Percentiles rank a stretch among this genome's conserved stretches.
These are phyloP conservation scores for Ceratina calcarata DNA, from an alignment of 1,140 invertebrate species.

Conservation along the genomic window DNA sequence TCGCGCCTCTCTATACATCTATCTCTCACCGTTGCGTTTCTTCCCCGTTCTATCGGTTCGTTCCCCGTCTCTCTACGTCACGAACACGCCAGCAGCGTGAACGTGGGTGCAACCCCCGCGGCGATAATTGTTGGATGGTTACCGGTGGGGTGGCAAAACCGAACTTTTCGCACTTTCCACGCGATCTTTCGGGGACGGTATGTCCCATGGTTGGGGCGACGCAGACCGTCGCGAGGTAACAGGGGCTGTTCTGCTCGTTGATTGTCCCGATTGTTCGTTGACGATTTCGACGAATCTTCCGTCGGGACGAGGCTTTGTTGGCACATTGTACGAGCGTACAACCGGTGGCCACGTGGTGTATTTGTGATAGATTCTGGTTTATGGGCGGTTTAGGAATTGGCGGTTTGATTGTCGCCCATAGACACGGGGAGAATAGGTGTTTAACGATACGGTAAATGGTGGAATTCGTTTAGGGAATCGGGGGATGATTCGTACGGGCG, in stretches of 20 bases:
- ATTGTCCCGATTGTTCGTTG: slow-evolving; percentile 64
- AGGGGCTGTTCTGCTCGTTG: slow-evolving; percentile 28
- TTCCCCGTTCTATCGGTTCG: background rate
- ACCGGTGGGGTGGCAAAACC: background rate
- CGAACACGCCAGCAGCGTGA: slow-evolving; percentile 4
- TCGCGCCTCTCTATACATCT: slow-evolving; percentile 34
- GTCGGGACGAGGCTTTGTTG: slow-evolving; percentile 47
- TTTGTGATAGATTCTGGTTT: slow-evolving; percentile 36
- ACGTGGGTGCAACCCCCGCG: slow-evolving; percentile 39
- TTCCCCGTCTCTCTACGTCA: slow-evolving; percentile 2
- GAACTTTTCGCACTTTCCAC: slow-evolving; percentile 59
- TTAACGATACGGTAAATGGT: slow-evolving; percentile 55
- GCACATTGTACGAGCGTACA: slow-evolving; percentile 5
- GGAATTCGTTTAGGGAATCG: slow-evolving; percentile 13
- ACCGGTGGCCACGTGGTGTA: slow-evolving; percentile 29
- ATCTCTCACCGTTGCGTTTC: background rate
- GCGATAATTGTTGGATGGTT: slow-evolving; percentile 53
- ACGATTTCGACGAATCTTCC: slow-evolving; percentile 38
- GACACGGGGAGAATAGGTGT: slow-evolving; percentile 46
- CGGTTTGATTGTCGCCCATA: slow-evolving; percentile 45
- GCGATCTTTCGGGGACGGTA: background rate
- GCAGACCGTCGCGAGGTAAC: slow-evolving; percentile 4
- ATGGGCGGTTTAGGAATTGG: slow-evolving; percentile 39
- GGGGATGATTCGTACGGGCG: background rate
- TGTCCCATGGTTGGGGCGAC: background rate